phyloP scores from a whole-genome alignment of 2,888 invertebrate genomes.

The Cephus pulcher region DNA sequence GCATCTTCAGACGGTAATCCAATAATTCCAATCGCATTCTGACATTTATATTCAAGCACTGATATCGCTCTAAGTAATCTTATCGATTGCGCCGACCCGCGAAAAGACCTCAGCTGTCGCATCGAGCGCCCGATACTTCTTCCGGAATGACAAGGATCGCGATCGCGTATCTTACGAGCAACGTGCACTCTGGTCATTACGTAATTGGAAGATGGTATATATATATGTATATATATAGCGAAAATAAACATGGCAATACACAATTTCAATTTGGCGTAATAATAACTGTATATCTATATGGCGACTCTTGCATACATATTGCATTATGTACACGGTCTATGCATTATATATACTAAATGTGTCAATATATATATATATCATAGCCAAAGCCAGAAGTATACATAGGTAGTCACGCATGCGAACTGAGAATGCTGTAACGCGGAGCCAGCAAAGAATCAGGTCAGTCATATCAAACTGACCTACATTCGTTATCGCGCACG shows the following conservation, averaged over 20 bases:
- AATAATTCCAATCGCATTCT: neutral
- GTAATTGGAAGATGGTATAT: neutral
- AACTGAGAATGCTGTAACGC: slow-evolving; percentile 39
- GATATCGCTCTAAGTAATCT: neutral
- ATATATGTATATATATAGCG: neutral
- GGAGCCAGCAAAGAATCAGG: slow-evolving; percentile 55
- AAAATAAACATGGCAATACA: neutral
- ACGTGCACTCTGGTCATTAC: neutral
- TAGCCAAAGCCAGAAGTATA: neutral
- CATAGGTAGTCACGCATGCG: slow-evolving; percentile 37
- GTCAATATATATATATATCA: neutral
- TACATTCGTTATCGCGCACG: slow-evolving; percentile 61
- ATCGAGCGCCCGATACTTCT: neutral
- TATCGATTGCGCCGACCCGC: neutral
- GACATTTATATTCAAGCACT: neutral
- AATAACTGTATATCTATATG: neutral
- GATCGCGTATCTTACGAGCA: neutral
- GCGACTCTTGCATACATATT: neutral
- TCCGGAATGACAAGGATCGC: neutral
- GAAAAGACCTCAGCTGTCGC: neutral
- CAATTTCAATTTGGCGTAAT: neutral
- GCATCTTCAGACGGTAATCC: neutral
- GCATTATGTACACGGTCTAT: neutral
- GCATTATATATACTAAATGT: neutral
- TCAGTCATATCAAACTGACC: slow-evolving; percentile 65